Conservation (phyloP, 2,113 vertebrate genomes). For the Megaceryle torquata region DNA sequence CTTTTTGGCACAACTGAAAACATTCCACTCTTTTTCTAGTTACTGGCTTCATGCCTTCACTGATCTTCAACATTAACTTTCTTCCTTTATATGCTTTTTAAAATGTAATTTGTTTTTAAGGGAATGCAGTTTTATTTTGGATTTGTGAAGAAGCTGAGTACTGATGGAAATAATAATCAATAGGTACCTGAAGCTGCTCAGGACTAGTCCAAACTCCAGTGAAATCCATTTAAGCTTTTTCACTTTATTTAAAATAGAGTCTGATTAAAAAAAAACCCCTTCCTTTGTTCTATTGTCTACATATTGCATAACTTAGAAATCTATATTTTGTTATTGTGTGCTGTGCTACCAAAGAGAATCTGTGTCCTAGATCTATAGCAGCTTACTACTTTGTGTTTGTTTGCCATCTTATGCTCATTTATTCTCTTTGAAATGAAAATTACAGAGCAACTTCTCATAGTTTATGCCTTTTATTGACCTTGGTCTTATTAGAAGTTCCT, state of each 20-base stretch:
- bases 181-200: background rate
- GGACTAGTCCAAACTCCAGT: background rate
- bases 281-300: background rate
- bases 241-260: background rate
- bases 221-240: background rate
- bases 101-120: background rate
- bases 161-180: background rate
- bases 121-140: background rate
- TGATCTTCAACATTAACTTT: background rate
- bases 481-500: background rate
- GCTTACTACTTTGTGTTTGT: background rate
- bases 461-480: background rate
- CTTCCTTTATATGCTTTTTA: background rate
- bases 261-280: background rate
- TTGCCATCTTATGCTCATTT: background rate
- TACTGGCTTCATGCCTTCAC: background rate
- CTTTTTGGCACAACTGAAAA: background rate
- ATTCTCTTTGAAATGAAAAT: constrained; percentile 51
- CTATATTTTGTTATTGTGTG: background rate
- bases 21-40: background rate
- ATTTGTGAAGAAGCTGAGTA: background rate
- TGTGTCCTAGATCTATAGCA: background rate
- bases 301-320: background rate
- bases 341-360: background rate
- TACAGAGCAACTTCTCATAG: background rate